Evolutionary conservation across 1,140 invertebrate genomes (phyloP), one percentile per base, ranked within the genome.

Genomic region (Himalopsyche phryganea): DNA sequence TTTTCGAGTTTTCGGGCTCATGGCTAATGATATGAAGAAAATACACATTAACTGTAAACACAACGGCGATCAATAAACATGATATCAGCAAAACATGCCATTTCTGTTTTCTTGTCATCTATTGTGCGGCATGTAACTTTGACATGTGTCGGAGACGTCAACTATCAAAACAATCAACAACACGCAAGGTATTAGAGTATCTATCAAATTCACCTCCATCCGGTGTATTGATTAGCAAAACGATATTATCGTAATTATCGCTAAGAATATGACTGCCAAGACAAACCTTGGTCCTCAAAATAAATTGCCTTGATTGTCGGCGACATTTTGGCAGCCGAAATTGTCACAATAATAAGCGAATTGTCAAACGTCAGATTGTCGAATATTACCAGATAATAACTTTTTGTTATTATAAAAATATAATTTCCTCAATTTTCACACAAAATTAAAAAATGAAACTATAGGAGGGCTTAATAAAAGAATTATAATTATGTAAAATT

Each of bases 11-110:
- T 15, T 10, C 6, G 65, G 71, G n/a, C 67, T 71, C 69, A 18
- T 63, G 62, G 53, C 69, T 74, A 13, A 75, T 67, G 57, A 72
- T 71, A 42, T 70, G 69, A 66, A 75, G 68, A 49, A 75, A 75
- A 61, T 75, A 75, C 50, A 75, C 69, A 60, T 75, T 75, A 13
- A 67, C 70, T 13, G 68, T 66, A 54, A 69, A 59, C 20, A 62
- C 66, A 38, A 69, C 18, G 44, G 60, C 65, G 15, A 73, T 60
- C 6, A 74, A 65, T 44, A 63, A 68, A 38, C 49, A 41, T 18
- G 50, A 38, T n/a, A 58, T 18, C 28, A 49, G 40, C 50, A 58
- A 52, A 48, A 58, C 45, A 58, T 52, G 44, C 46, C 50, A 58
- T 52, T 58, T 58, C 13, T 51, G 56, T 47, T 23, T 50, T 46